Evolutionary conservation across 2,888 invertebrate species (phyloP), one percentile per base, ranked within the genome.

Genomic region (Chrysotoxum bicinctum): DNA sequence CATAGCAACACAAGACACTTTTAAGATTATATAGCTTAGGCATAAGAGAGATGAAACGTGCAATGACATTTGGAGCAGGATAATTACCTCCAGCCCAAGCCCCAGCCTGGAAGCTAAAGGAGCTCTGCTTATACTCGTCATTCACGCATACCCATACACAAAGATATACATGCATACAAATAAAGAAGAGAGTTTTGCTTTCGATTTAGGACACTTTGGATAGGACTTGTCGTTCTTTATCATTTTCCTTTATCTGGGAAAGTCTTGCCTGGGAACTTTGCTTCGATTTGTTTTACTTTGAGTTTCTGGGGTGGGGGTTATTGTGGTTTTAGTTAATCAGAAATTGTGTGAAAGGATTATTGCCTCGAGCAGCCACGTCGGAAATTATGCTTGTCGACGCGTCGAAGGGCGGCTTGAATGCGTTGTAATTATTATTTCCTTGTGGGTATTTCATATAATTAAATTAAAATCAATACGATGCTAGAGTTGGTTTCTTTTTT

Each of bases 1-100:
- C 12, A 45, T 30, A 50, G 23, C 48, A 66, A 56, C 32, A 66
- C 69, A 48, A 45, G 68, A 23, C 54, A 30, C 32, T 84, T 83
- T 45, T 72, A 21, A n/a, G 54, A 69, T 60, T 30, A 54, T 9
- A 60, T 52, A 74, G 43, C 52, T 40, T 40, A 40, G 35, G 48
- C 4, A 52, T 70, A 66, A 45, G 26, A 21, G 43, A 76, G 73
- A 66, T 35, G 21, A 62, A 45, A 81, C 81, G 69, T 77, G 73
- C 85, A 77, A 62, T 52, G 85, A 64, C 69, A 81, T 77, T 68
- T 81, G 10, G 73, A 64, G 69, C 69, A 77, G 68, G 73, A 73
- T 85, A 81, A 85, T 81, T 80, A 69, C 52, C 60, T 19, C 35
- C n/a, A 45, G 14, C 50, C 43, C 14, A 9, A 69, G 40, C 60